Evolutionary conservation across 2,113 vertebrate genomes (phyloP), one percentile per base, ranked within the genome.

Genomic region (Poicephalus gulielmi): DNA sequence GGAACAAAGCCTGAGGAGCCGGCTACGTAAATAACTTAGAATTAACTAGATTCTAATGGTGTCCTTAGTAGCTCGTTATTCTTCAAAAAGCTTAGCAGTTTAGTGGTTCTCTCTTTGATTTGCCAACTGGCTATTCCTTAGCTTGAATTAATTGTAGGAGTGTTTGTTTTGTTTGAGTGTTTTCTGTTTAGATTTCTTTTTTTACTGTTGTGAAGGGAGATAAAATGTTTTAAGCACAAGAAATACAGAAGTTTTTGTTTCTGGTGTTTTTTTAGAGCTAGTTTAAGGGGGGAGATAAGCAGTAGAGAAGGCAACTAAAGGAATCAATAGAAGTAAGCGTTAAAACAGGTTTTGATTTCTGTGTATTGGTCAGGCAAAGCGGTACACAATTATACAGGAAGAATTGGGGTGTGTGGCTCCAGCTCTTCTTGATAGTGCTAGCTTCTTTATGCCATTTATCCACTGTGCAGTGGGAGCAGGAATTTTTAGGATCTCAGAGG

Each of bases 111-210:
- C 17, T 67, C 5, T 93, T 66, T 68, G 57, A 78, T 92, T 60
- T 91, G 91, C 77, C 73, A 78, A 83, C 80, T 78, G 81, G 50
- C 86, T 89, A 28, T 37, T 94, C 50, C 35, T 86, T 84, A 76
- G 52, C 39, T 62, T 86, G 74, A 43, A 82, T 92, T 95, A 78
- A 76, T 96, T 92, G 86, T 75, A 85, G 62, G 74, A 76, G 41
- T 73, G 93, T 95, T 91, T 88, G 80, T 90, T 94, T 95, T 86
- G 50, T n/a, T 88, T 5, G 19, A 78, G 50, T 3, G 5, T 41
- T 62, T 86, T 94, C 43, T 92, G 64, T 93, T 93, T 83, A 69
- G 50, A 60, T 86, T 60, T 73, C 39, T 77, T 35, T 41, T 93
- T 91, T 85, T 71, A 18, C n/a, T 82, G 33, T 78, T 81, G 33